Base-by-base conservation (phyloP, 1,140 invertebrate genomes). In the Popillia japonica region DNA sequence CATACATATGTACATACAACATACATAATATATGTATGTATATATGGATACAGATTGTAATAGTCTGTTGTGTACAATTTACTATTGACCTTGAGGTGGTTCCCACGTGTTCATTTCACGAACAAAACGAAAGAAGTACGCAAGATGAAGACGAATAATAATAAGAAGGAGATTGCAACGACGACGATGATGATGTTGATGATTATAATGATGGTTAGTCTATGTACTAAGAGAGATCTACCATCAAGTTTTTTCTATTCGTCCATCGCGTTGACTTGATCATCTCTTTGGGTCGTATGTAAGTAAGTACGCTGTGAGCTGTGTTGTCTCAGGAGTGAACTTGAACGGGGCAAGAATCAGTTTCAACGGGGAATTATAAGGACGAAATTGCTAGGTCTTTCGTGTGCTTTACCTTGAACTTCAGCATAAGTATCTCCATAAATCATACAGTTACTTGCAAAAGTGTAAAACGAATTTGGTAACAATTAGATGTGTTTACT, bases 111-210 rank as follows among this genome's bases (percentile, higher is more conserved):
- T 27, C 17, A 27, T 64, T 64, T 6, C 61, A 27, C n/a, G 22
- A 0, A 22, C 61, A 27, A 64, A 64, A 22, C 17, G 61, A 64
- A 64, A 64, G 17, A 64, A 17, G 20, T 22, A 22, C 17, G 8
- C 6, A 64, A 64, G 61, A 64, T 6, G 23, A 64, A 27, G 61
- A n/a, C n/a, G n/a, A n/a, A n/a, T n/a, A n/a, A n/a, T n/a, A 3
- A 64, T 22, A 64, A 64, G 61, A 64, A 64, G 17, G 7, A 27
- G 61, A 64, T 64, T 64, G 61, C 61, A 64, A 64, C 61, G 61
- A 27, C 61, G 61, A 64, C 17, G 61, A 64, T 22, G 61, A 17
- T 64, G 6, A 22, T 2, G 6, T 11, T 10, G 6, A 6, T 64
- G 61, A 64, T 64, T 64, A 64, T 64, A 0, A 64, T 64, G 61